These are phyloP conservation scores for Megalurothrips usitatus DNA, from an alignment of 2,888 invertebrate genomes.

Conservation along the genomic window DNA sequence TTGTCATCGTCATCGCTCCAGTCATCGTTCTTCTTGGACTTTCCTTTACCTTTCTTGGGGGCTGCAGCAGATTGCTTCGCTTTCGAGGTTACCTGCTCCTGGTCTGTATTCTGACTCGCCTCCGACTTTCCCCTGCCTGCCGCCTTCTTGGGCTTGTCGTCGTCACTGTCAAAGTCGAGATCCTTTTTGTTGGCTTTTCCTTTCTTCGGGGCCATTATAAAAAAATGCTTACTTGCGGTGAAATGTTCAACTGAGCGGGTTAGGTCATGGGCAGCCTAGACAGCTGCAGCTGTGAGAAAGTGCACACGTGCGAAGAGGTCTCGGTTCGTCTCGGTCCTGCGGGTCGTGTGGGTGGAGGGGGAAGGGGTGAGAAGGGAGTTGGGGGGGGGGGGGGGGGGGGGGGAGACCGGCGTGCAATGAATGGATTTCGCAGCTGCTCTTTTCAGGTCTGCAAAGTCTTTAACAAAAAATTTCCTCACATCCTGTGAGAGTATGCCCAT, in stretches of 20 bases:
- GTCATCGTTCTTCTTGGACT: conserved; percentile 52
- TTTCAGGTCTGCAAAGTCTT: no score
- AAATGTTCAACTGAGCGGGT: not conserved
- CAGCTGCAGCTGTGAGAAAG: no score
- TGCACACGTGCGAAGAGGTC: not conserved
- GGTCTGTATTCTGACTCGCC: not conserved
- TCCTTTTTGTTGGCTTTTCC: conserved; percentile 40
- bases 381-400: no score
- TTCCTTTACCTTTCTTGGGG: conserved; percentile 53
- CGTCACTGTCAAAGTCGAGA: conserved; percentile 32
- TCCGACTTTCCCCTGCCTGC: conserved; percentile 16
- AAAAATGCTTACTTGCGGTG: not conserved
- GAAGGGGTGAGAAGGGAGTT: no score
- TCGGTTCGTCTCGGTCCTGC: no score
- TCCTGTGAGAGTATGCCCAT: no score
- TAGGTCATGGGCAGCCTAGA: not conserved
- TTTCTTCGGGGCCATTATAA: conserved; percentile 39
- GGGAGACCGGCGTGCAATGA: no score
- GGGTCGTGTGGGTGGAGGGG: no score
- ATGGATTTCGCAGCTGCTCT: no score
- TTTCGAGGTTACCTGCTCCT: conserved; percentile 24
- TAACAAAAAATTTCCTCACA: no score
- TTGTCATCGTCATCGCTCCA: conserved; percentile 52
- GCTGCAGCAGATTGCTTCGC: conserved; percentile 43
- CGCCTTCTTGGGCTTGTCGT: conserved; percentile 33